These are phyloP conservation scores for Catajapyx aquilonaris DNA, from an alignment of 1,140 invertebrate species.

Conservation along the genomic window DNA sequence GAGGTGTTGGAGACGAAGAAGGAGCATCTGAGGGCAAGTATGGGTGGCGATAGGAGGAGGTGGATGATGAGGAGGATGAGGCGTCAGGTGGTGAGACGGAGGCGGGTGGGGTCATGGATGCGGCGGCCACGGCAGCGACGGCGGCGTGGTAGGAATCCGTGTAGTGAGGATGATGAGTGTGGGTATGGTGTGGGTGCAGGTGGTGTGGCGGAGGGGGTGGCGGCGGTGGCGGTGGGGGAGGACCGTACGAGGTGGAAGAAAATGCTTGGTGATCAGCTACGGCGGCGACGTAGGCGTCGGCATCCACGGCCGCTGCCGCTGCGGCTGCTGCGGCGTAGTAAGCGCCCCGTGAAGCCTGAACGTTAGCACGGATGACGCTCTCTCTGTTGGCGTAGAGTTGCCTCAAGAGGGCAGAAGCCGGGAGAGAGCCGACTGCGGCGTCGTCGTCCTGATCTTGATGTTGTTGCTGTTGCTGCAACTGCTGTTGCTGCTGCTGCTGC, in stretches of 20 bases:
- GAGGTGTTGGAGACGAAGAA: background rate
- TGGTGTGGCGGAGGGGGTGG: slow-evolving; percentile 11
- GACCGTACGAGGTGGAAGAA: slow-evolving; percentile 29
- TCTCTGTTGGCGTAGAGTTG: slow-evolving; percentile 83
- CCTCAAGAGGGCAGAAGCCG: slow-evolving; percentile 65
- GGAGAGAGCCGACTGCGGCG: slow-evolving; percentile 22
- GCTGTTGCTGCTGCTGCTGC: slow-evolving; percentile 26
- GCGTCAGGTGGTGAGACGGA: slow-evolving; percentile 79
- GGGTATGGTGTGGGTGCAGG: no score
- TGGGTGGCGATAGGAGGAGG: background rate
- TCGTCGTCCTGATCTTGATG: slow-evolving; percentile 5
- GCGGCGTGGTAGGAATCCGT: slow-evolving; percentile 8
- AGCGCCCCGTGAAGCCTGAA: slow-evolving; percentile 41
- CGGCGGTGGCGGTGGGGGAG: slow-evolving; percentile 6
- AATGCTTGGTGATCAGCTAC: slow-evolving; percentile 14
- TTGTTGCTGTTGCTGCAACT: slow-evolving; percentile 25
- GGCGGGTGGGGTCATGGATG: slow-evolving; percentile 85
- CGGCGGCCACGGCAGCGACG: slow-evolving; percentile 22
- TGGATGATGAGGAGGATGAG: background rate
- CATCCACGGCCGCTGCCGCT: slow-evolving; percentile 23
- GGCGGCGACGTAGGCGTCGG: slow-evolving; percentile 10
- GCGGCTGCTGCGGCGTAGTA: slow-evolving; percentile 23
- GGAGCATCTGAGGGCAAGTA: no score
- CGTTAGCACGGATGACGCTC: slow-evolving; percentile 77
- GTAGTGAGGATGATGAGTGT: slow-evolving; percentile 13